A percentile compares a stretch with the other conserved stretches of the same genome.
These are phyloP conservation scores for Chloroceryle inda DNA, from an alignment of 2,797 vertebrate genomes.

Conservation along the genomic window DNA sequence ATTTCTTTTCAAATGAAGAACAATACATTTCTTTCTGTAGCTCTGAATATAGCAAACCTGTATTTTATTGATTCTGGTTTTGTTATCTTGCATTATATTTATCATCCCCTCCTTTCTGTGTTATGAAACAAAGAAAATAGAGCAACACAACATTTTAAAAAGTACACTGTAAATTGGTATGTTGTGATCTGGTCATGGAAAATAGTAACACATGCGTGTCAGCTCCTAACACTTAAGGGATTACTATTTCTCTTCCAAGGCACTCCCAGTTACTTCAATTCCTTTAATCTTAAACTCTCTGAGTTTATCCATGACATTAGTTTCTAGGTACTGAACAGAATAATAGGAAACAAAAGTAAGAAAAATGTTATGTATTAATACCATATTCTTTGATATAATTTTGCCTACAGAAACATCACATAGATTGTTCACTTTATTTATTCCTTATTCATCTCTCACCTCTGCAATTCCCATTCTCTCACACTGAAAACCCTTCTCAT, in stretches of 20 bases:
- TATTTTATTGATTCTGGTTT: neutral
- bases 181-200: neutral
- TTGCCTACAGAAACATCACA: neutral
- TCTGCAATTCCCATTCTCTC: neutral
- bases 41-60: neutral
- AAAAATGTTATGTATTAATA: neutral
- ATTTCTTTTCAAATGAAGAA: neutral
- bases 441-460: neutral
- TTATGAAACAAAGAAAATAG: neutral
- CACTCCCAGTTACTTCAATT: neutral
- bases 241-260: neutral
- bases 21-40: neutral
- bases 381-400: neutral
- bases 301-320: neutral
- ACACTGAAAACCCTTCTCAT: neutral
- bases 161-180: neutral
- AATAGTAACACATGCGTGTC: accelerated
- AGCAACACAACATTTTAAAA: neutral
- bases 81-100: neutral
- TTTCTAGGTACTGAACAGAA: neutral
- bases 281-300: neutral
- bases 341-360: neutral
- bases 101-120: neutral
- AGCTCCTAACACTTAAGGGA: neutral
- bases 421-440: neutral